Conservation (phyloP, 2,888 invertebrate species). For the Ichneumoninae sp. region DNA sequence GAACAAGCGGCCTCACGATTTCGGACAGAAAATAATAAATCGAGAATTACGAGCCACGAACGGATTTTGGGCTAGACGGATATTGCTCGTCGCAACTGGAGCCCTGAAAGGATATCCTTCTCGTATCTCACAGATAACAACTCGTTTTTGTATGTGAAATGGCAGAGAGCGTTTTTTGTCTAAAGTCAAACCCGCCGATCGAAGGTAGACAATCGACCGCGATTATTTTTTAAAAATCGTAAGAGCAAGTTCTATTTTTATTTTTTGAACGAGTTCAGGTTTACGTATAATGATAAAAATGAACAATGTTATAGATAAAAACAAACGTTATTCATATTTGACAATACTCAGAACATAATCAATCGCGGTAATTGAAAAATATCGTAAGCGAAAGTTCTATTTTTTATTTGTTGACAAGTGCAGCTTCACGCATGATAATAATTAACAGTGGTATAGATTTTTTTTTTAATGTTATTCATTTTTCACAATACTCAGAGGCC, state of each 20-base stretch:
- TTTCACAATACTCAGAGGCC: constrained; percentile 68
- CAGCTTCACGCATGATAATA: constrained; percentile 51
- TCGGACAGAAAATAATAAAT: background rate
- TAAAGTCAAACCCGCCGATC: background rate
- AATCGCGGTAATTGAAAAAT: background rate
- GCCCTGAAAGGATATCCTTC: background rate
- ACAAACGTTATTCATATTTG: constrained; percentile 5
- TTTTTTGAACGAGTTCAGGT: background rate
- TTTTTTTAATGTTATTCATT: constrained; percentile 7
- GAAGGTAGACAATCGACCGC: background rate
- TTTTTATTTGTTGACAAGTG: constrained; percentile 54
- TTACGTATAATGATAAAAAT: constrained; percentile 49
- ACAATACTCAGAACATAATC: constrained; percentile 56
- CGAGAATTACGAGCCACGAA: background rate
- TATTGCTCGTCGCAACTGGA: background rate
- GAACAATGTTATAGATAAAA: constrained; percentile 24
- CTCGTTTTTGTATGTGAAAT: background rate
- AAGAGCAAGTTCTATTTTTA: background rate
- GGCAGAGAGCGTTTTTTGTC: background rate
- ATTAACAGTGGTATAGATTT: constrained; percentile 30
- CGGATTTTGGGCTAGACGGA: background rate
- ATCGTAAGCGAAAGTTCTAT: background rate
- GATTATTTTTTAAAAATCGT: background rate
- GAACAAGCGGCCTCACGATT: constrained; percentile 38
- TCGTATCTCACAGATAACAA: background rate